Percentiles rank a stretch among this genome's conserved stretches.
phyloP scores from a whole-genome alignment of 2,113 vertebrate genomes.

The Onychostruthus taczanowskii region DNA sequence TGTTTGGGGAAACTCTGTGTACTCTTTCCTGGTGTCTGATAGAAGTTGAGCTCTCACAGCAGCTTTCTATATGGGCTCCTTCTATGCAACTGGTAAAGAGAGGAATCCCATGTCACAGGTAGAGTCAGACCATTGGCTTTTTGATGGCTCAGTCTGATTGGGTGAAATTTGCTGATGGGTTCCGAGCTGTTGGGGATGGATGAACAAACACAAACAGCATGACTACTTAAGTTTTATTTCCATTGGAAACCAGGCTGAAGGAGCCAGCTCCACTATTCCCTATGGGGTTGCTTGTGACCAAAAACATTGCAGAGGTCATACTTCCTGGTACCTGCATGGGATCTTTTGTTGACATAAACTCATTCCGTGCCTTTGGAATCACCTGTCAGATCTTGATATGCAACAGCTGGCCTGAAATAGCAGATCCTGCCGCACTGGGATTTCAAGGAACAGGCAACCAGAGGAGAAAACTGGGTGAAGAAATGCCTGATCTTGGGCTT shows the following conservation, averaged over 20 bases:
- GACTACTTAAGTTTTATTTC: not conserved
- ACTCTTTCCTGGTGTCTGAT: not conserved
- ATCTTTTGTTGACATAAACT: not conserved
- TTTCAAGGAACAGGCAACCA: not conserved
- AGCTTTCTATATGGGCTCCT: not conserved
- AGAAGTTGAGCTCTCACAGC: not conserved
- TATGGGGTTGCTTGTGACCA: not conserved
- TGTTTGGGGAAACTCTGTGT: not conserved
- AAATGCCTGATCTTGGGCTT: not conserved
- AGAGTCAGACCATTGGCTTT: not conserved
- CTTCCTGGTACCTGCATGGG: not conserved
- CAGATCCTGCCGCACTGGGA: rapidly evolving
- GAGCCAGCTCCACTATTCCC: not conserved
- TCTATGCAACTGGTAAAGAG: not conserved
- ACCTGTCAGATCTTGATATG: not conserved
- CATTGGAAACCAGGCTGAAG: not conserved
- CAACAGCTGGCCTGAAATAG: not conserved
- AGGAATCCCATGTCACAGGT: not conserved
- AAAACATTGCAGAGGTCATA: not conserved
- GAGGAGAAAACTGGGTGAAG: not conserved
- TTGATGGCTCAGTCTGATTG: not conserved
- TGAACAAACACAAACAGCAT: not conserved
- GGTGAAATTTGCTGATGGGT: not conserved
- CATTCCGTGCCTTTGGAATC: not conserved
- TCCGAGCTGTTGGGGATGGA: not conserved